Percentiles rank a stretch among this genome's conserved stretches.
Evolutionary conservation across 2,888 invertebrate species (phyloP).

Genomic region (Sylvicola fuscatus): DNA sequence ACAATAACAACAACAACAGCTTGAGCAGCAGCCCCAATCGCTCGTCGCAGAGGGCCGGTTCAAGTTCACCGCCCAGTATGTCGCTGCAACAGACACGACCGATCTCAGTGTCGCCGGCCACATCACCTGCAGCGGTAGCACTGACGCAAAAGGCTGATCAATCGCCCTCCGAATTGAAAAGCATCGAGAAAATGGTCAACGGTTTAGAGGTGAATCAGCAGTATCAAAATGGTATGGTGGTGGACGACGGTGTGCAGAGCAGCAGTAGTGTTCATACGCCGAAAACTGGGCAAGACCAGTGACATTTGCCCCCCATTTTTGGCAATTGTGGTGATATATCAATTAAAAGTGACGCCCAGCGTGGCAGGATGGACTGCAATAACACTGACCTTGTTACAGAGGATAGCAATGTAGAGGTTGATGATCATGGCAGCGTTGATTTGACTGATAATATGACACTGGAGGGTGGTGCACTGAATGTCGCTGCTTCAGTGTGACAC

Average conservation of each 20-base stretch:
- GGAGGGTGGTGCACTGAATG: too few species aligned
- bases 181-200: constrained; percentile 95
- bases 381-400: too few species aligned
- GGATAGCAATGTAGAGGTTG: too few species aligned
- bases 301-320: constrained; percentile 16
- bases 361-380: too few species aligned
- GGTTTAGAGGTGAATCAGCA: constrained; percentile 64
- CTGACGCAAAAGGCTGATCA: constrained; percentile 30
- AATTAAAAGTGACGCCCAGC: too few species aligned
- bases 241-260: constrained; percentile 4
- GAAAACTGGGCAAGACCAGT: constrained; percentile 19
- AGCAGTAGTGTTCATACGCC: too few species aligned
- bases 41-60: constrained; percentile 20
- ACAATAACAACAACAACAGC: constrained; percentile 2
- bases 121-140: constrained; percentile 26
- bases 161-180: constrained; percentile 59
- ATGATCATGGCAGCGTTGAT: too few species aligned
- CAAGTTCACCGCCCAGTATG: constrained; percentile 20
- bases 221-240: constrained; percentile 24
- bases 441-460: too few species aligned
- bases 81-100: constrained; percentile 15
- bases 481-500: too few species aligned
- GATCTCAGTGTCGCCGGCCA: constrained; percentile 20
- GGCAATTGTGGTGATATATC: too few species aligned
- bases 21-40: constrained; percentile 12